Conservation (phyloP, 2,888 invertebrate genomes). For the Spialia ferax region DNA sequence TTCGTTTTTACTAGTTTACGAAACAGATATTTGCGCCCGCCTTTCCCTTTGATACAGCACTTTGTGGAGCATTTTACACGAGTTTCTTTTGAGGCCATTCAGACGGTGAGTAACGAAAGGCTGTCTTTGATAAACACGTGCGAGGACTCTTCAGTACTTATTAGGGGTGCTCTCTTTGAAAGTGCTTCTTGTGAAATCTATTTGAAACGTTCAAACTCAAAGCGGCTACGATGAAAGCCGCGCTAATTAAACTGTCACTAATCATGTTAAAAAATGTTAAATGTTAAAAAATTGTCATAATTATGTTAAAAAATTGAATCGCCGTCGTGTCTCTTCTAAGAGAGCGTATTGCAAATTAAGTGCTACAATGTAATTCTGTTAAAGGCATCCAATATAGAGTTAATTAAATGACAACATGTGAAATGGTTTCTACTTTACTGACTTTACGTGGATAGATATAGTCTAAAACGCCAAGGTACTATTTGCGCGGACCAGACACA, state of each 20-base stretch:
- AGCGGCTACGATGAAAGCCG: constrained; percentile 81
- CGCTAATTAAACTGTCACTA: constrained; percentile 86
- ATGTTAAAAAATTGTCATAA: too few relatives aligned
- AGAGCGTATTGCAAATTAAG: constrained; percentile 22
- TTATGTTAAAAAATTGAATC: constrained; percentile 82
- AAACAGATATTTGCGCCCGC: constrained; percentile 87
- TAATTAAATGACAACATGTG: not conserved
- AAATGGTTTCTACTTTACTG: not conserved
- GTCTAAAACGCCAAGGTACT: not conserved
- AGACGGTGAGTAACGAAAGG: constrained; percentile 87
- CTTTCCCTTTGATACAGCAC: constrained; percentile 85
- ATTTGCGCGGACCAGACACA: constrained; percentile 15
- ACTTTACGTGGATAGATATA: too few relatives aligned
- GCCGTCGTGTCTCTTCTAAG: constrained; percentile 46
- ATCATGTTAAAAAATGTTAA: too few relatives aligned
- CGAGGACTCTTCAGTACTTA: constrained; percentile 87
- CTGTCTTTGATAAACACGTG: constrained; percentile 87
- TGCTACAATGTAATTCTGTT: constrained; percentile 14
- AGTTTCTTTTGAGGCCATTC: constrained; percentile 87
- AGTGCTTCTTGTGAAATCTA: constrained; percentile 85
- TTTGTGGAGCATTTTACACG: constrained; percentile 87
- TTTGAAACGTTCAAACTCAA: constrained; percentile 85
- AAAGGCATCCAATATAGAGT: not conserved
- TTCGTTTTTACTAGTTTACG: constrained; percentile 86
- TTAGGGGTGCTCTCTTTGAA: constrained; percentile 86